These are phyloP conservation scores for Malurus leucopterus DNA, from an alignment of 2,797 vertebrate species.

Conservation along the genomic window DNA sequence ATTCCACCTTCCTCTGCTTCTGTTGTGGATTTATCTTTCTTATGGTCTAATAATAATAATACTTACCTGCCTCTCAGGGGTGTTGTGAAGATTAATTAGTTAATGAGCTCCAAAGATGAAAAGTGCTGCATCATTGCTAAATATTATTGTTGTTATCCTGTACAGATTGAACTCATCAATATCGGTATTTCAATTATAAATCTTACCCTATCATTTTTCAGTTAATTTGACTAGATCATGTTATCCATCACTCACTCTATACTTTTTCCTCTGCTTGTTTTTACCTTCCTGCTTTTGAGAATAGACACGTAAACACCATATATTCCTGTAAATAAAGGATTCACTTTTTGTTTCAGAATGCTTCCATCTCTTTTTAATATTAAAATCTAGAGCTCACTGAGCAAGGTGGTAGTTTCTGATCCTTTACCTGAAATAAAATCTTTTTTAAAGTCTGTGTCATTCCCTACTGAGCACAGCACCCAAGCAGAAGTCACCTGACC, in stretches of 20 bases:
- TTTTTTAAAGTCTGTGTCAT: background rate
- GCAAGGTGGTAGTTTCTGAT: background rate
- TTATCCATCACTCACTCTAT: constrained; percentile 58
- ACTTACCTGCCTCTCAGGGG: constrained; percentile 53
- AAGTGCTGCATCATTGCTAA: constrained; percentile 64
- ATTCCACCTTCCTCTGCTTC: constrained; percentile 25
- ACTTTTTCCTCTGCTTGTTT: background rate
- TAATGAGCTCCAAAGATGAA: constrained; percentile 55
- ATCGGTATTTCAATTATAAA: constrained; percentile 74
- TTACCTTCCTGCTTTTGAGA: constrained; percentile 3
- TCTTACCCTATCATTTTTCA: constrained; percentile 69
- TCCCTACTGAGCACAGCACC: background rate
- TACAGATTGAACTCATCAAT: constrained; percentile 75
- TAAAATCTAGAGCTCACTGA: background rate
- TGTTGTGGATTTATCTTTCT: constrained; percentile 44
- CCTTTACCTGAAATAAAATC: background rate
- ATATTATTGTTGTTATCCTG: constrained; percentile 72
- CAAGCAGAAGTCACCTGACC: background rate
- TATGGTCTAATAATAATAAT: constrained; percentile 55
- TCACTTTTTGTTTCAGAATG: background rate
- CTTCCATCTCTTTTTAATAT: background rate
- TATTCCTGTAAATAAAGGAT: background rate
- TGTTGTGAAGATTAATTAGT: constrained; percentile 63
- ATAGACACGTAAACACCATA: background rate
- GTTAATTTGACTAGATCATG: constrained; percentile 64